Evolutionary conservation across 1,140 invertebrate genomes (phyloP).

Genomic region (Drosophila murphyi): DNA sequence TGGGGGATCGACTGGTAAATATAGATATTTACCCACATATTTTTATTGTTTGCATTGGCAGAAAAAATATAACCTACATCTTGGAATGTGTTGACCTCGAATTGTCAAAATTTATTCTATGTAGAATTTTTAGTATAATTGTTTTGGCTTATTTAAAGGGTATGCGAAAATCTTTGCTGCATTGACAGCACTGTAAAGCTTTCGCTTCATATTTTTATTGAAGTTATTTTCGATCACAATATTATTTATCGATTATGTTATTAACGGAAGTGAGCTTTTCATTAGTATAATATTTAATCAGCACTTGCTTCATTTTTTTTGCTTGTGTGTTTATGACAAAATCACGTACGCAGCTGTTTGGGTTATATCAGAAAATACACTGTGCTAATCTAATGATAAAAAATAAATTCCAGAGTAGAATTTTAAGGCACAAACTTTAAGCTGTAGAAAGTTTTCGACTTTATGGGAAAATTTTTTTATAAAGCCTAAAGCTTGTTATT

Average conservation of each 20-base stretch:
- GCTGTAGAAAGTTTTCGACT: conserved; percentile 19
- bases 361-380: conserved; percentile 47
- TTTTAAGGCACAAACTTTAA: conserved; percentile 1
- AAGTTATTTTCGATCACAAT: conserved; percentile 2
- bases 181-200: too few relatives aligned
- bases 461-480: too few relatives aligned
- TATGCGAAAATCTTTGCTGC: too few relatives aligned
- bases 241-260: not conserved
- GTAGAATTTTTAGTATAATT: too few relatives aligned
- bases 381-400: conserved; percentile 57
- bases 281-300: conserved; percentile 27
- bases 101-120: not conserved
- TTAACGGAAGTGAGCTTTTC: too few relatives aligned
- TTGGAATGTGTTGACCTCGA: not conserved
- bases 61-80: not conserved
- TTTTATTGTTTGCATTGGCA: conserved; percentile 15
- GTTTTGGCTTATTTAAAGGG: too few relatives aligned
- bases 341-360: conserved; percentile 51
- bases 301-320: conserved; percentile 26
- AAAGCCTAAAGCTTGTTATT: not conserved
- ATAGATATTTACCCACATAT: conserved; percentile 21
- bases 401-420: conserved; percentile 45
- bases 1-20: conserved; percentile 13
- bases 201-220: not conserved
- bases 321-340: conserved; percentile 30